These are phyloP conservation scores for Acromyrmex heyeri DNA, from an alignment of 1,140 invertebrate species.

Conservation along the genomic window DNA sequence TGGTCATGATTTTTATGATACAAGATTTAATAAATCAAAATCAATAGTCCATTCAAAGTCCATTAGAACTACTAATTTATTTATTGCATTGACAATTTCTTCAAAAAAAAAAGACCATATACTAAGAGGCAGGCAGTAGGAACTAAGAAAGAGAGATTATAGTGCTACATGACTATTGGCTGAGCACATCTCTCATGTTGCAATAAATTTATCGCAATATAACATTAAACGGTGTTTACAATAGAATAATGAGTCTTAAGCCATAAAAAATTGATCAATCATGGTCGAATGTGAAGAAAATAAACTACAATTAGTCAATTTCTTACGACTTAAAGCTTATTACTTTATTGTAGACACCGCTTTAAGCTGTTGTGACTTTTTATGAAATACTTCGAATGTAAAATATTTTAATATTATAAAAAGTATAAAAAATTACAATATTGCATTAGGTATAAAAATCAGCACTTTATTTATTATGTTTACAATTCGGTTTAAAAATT, in stretches of 20 bases:
- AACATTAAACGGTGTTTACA: background rate
- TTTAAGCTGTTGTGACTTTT: conserved; percentile 3
- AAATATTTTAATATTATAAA: background rate
- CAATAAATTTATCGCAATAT: background rate
- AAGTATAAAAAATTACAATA: background rate
- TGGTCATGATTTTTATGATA: background rate
- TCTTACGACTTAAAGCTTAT: no score
- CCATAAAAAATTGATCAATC: no score
- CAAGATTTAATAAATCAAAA: background rate
- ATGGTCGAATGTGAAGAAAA: no score
- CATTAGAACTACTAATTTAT: conserved; percentile 15
- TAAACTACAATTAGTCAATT: no score
- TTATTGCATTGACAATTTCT: background rate
- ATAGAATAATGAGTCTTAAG: no score
- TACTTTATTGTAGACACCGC: no score
- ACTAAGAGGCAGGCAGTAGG: background rate
- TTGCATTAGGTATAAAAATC: background rate
- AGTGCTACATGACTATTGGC: conserved; percentile 16
- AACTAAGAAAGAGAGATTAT: background rate
- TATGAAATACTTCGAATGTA: background rate
- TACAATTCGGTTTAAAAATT: background rate
- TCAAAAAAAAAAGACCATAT: background rate
- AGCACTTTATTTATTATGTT: background rate
- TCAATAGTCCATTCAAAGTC: background rate
- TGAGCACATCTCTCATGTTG: background rate